Conservation (phyloP, 1,140 invertebrate genomes). For the Halyomorpha halys region DNA sequence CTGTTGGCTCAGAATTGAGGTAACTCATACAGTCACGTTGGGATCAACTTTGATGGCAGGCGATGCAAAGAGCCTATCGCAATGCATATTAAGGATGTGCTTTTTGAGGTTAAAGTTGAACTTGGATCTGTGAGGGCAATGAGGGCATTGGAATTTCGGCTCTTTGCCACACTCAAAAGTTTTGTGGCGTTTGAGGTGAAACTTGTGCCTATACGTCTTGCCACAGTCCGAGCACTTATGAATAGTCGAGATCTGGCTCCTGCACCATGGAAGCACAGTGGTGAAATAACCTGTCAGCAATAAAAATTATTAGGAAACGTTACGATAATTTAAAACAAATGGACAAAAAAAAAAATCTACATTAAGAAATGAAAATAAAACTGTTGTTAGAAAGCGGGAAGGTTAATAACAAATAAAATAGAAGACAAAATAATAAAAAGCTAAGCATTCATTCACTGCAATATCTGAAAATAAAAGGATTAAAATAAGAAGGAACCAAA, state of each 20-base stretch:
- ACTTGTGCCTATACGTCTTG: slow-evolving; percentile 29
- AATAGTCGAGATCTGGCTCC: slow-evolving; percentile 11
- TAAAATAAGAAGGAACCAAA: too few species aligned
- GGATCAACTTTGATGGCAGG: slow-evolving; percentile 7
- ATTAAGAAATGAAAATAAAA: not conserved
- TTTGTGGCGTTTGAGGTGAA: slow-evolving; percentile 26
- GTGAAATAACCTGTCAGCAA: slow-evolving; percentile 7
- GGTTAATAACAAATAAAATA: slow-evolving; percentile 7
- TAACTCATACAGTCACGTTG: slow-evolving; percentile 3
- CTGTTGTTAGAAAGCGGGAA: not conserved
- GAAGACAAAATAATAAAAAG: too few species aligned
- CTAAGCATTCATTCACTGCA: too few species aligned
- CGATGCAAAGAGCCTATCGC: not conserved
- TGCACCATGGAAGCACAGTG: slow-evolving; percentile 7
- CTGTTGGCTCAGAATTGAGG: too few species aligned
- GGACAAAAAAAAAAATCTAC: not conserved
- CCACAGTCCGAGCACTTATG: slow-evolving; percentile 25
- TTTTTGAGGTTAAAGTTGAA: slow-evolving; percentile 21
- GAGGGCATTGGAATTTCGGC: slow-evolving; percentile 44
- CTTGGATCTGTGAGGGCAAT: slow-evolving; percentile 35
- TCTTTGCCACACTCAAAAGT: slow-evolving; percentile 33
- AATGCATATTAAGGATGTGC: slow-evolving; percentile 12
- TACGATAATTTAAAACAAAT: too few species aligned
- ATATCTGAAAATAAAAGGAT: too few species aligned
- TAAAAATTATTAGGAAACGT: slow-evolving; percentile 1